Evolutionary conservation across 2,888 invertebrate species (phyloP), one percentile per base, ranked within the genome.

Genomic region (Lepidocyrtinus sp.): DNA sequence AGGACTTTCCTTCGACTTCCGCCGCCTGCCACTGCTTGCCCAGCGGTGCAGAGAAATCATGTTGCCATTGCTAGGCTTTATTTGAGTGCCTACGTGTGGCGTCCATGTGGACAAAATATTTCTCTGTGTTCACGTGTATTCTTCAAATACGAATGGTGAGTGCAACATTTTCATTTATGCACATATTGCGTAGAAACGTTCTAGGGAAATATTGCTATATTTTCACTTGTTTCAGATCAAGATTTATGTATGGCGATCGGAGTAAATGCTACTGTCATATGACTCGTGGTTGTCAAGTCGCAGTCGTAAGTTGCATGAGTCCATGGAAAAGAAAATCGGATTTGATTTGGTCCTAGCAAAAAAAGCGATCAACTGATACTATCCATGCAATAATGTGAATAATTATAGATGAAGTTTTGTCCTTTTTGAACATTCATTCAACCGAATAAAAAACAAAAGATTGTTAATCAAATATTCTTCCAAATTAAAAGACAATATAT

Each of bases 1-100:
- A 78, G 72, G 78, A 78, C 78, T 78, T 78, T 78, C 68, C 67
- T 67, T 78, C 68, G 78, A 65, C 72, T 78, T 72, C 78, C 72
- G 72, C 78, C 72, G 65, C 78, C 72, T 72, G 72, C 78, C 78
- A 72, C 72, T 78, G 72, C 78, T 55, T 72, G 78, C 67, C 68
- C 78, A 72, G 72, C 78, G 71, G 78, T 71, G 77, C 77, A 46
- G 71, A 77, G 77, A 77, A 77, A 77, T 77, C 65, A 69, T 63
- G 75, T 68, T 75, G 62, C 75, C 69, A 12, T 27, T 62, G 59
- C 26, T 7, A 55, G 55, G n/a, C n/a, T n/a, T n/a, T n/a, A n/a
- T n/a, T n/a, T 36, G 36, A 7, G 12, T 36, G 36, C 12, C 36
- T 36, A 36, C 36, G 36, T n/a, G n/a, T 36, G 36, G 36, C 36